These are phyloP conservation scores for Odontocerum albicorne DNA, from an alignment of 2,888 invertebrate genomes.

Conservation along the genomic window DNA sequence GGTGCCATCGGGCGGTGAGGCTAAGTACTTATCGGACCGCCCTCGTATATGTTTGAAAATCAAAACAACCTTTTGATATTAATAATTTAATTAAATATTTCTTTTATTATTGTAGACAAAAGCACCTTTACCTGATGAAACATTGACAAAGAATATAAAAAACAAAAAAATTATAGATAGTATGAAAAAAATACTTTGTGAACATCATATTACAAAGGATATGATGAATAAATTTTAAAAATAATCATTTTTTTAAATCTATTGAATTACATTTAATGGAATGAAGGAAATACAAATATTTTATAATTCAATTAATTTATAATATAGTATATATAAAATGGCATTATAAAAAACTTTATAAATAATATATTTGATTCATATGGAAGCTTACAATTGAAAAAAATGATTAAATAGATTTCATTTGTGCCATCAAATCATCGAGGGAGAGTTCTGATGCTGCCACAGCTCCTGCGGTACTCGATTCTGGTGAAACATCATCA, in stretches of 20 bases:
- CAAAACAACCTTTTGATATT: background rate
- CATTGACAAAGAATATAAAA: slow-evolving; percentile 45
- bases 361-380: no score
- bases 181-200: background rate
- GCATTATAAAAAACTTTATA: no score
- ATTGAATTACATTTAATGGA: no score
- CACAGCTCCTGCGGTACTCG: slow-evolving; percentile 50
- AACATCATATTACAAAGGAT: slow-evolving; percentile 9
- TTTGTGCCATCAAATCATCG: slow-evolving; percentile 90
- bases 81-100: slow-evolving; percentile 1
- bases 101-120: slow-evolving; percentile 43
- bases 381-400: background rate
- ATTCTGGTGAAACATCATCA: slow-evolving; percentile 49
- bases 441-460: slow-evolving; percentile 66
- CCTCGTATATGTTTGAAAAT: no score
- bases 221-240: slow-evolving; percentile 13
- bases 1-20: no score
- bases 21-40: no score
- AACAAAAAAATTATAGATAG: slow-evolving; percentile 40
- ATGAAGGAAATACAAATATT: no score
- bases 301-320: no score
- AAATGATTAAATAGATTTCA: slow-evolving; percentile 74
- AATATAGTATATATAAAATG: no score
- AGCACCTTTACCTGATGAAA: slow-evolving; percentile 44
- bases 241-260: no score